These are phyloP conservation scores for Eumaeus atala DNA, from an alignment of 1,140 invertebrate species.

Conservation along the genomic window DNA sequence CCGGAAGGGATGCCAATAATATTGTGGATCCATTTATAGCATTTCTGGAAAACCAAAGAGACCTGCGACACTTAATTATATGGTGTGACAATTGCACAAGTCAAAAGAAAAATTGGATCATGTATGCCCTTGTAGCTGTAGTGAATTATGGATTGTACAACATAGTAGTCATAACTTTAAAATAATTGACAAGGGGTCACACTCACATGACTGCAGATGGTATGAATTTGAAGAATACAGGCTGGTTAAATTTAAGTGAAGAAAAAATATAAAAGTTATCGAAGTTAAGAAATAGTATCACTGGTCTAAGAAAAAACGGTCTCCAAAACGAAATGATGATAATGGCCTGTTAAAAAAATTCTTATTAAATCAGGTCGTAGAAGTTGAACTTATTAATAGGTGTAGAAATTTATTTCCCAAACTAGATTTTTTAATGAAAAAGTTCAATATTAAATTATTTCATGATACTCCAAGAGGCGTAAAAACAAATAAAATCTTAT, in stretches of 20 bases:
- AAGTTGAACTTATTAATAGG: too few species aligned
- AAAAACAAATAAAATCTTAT: too few species aligned
- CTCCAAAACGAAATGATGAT: conserved; percentile 10
- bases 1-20: conserved; percentile 12
- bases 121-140: conserved; percentile 10
- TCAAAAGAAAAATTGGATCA: conserved; percentile 1
- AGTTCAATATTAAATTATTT: too few species aligned
- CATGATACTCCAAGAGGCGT: too few species aligned
- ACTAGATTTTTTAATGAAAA: too few species aligned
- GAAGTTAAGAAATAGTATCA: conserved; percentile 13
- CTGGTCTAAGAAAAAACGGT: conserved; percentile 10
- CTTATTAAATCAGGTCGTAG: too few species aligned
- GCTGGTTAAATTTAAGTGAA: conserved; percentile 6
- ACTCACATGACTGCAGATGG: conserved; percentile 11
- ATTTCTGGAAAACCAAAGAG: conserved; percentile 11
- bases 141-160: conserved; percentile 11
- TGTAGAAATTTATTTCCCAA: too few species aligned
- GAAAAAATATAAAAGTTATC: conserved; percentile 11
- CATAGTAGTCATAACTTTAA: conserved; percentile 9
- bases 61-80: conserved; percentile 7
- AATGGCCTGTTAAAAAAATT: too few species aligned
- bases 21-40: conserved; percentile 10
- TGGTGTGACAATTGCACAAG: conserved; percentile 1
- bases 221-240: conserved; percentile 8
- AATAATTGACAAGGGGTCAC: conserved; percentile 3